phyloP scores from a whole-genome alignment of 1,140 invertebrate species.

The Macrocentrus cingulum region DNA sequence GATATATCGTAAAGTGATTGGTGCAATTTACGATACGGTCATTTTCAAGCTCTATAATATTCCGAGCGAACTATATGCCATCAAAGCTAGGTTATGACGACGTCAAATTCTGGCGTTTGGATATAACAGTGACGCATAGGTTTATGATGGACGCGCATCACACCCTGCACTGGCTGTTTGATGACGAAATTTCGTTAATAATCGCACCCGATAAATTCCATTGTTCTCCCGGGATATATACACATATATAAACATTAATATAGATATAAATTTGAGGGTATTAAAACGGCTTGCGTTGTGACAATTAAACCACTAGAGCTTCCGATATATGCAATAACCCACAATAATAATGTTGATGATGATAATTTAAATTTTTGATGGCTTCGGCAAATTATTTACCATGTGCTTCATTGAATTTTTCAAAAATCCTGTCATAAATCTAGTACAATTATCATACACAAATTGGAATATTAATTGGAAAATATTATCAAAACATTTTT shows the following conservation, averaged over 20 bases:
- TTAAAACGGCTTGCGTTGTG: no score
- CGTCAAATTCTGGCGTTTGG: conserved; percentile 19
- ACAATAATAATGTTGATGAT: no score
- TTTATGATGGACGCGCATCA: conserved; percentile 16
- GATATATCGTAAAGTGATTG: conserved; percentile 12
- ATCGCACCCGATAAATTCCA: conserved; percentile 42
- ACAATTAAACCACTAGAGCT: no score
- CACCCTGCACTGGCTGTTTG: conserved; percentile 4
- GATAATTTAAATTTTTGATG: no score
- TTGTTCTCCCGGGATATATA: conserved; percentile 12
- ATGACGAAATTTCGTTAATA: conserved; percentile 48
- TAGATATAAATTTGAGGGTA: no score
- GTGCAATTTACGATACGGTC: conserved; percentile 10
- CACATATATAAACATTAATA: conserved; percentile 7
- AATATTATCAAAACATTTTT: no score
- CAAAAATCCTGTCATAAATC: no score
- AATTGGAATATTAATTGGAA: no score
- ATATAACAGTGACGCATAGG: conserved; percentile 33
- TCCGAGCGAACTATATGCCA: not conserved
- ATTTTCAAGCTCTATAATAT: not conserved
- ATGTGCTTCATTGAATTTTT: no score
- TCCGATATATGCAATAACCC: no score
- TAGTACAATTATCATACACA: no score
- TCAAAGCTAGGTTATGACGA: conserved; percentile 21
- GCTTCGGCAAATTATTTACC: no score